Percentiles rank a stretch among this genome's conserved stretches.
phyloP scores from a whole-genome alignment of 2,888 invertebrate species.

The Venustoraphidia nigricollis region DNA sequence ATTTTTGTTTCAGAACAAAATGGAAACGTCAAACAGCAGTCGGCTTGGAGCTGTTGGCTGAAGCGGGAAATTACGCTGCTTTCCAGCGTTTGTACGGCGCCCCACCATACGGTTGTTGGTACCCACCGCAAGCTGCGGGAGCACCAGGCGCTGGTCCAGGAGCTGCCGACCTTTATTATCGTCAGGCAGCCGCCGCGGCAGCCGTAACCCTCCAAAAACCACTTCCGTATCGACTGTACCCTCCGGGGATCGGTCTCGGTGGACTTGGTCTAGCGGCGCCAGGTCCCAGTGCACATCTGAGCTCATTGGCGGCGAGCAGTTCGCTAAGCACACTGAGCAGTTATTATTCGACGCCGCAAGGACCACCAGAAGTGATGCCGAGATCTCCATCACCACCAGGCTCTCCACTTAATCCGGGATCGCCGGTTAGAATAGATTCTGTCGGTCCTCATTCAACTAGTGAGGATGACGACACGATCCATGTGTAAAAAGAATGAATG shows the following conservation, averaged over 20 bases:
- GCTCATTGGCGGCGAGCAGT: conserved; percentile 52
- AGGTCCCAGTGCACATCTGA: conserved; percentile 51
- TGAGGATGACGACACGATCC: conserved; percentile 47
- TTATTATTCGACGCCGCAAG: conserved; percentile 37
- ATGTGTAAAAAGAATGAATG: conserved; percentile 28
- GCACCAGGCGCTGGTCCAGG: conserved; percentile 35
- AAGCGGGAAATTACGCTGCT: conserved; percentile 97
- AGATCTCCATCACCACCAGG: conserved; percentile 35
- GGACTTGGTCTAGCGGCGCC: conserved; percentile 44
- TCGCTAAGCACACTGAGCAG: conserved; percentile 38
- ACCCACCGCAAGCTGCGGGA: conserved; percentile 38
- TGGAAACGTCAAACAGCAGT: conserved; percentile 99
- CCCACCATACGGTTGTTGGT: conserved; percentile 51
- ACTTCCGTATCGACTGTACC: conserved; percentile 58
- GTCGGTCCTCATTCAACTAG: conserved; percentile 28
- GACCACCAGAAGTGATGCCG: conserved; percentile 30
- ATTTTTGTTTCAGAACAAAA: conserved; percentile 65
- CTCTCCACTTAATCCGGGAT: conserved; percentile 44
- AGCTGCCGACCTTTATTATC: conserved; percentile 65
- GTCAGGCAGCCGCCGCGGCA: conserved; percentile 65
- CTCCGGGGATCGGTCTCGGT: conserved; percentile 40
- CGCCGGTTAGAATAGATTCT: conserved; percentile 25
- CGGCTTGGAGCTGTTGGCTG: conserved; percentile 88
- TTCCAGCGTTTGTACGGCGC: conserved; percentile 86
- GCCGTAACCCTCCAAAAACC: conserved; percentile 70